Percentiles rank a stretch among this genome's conserved stretches.
Conservation (phyloP, 2,113 vertebrate genomes). For the Silurus meridionalis region DNA sequence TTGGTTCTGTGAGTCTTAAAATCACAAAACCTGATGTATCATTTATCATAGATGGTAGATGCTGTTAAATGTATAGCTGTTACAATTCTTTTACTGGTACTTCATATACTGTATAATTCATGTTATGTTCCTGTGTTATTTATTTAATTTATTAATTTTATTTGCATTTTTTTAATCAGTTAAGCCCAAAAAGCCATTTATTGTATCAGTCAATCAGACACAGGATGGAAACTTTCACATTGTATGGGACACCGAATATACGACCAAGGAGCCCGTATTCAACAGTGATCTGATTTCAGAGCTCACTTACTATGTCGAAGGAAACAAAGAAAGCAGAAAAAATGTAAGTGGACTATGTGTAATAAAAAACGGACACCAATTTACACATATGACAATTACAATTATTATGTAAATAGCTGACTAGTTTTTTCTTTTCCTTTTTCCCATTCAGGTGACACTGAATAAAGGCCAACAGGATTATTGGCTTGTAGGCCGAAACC, state of each 20-base stretch:
- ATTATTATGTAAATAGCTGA: neutral
- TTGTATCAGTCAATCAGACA: slow-evolving; percentile 32
- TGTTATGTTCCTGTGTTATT: neutral
- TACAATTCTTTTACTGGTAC: neutral
- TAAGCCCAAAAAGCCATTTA: slow-evolving; percentile 63
- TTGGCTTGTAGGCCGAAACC: slow-evolving; percentile 46
- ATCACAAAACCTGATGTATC: neutral
- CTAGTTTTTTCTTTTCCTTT: neutral
- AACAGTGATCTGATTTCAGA: rapidly evolving
- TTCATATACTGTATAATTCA: neutral
- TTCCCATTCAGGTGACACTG: slow-evolving; percentile 2
- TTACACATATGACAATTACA: neutral
- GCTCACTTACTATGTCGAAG: slow-evolving; percentile 51
- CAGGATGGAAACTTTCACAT: slow-evolving; percentile 52
- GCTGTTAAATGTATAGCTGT: neutral
- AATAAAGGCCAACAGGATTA: neutral
- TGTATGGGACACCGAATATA: slow-evolving; percentile 51
- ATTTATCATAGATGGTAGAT: neutral
- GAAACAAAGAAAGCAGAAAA: slow-evolving; percentile 45
- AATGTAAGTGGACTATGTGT: slow-evolving; percentile 44
- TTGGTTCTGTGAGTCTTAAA: neutral
- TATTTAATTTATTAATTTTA: neutral
- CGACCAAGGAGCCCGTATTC: rapidly evolving
- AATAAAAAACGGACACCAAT: neutral
- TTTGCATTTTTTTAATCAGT: slow-evolving; percentile 52